Conservation (phyloP, 2,888 invertebrate species). For the Caenorhabditis becei region DNA sequence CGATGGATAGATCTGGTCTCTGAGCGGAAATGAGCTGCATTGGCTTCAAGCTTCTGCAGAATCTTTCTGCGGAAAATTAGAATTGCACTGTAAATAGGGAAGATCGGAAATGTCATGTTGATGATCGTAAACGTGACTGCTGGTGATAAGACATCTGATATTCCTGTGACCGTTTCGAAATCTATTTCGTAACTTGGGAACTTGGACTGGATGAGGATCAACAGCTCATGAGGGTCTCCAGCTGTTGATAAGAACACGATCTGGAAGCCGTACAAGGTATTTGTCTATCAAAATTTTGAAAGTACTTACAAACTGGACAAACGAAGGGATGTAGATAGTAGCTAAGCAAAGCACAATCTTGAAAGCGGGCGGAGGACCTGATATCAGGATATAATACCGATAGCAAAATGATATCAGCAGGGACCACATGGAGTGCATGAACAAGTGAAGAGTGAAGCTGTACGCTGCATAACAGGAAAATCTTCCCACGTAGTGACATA, state of each 20-base stretch:
- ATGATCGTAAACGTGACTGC: conserved; percentile 33
- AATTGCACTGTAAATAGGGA: conserved; percentile 47
- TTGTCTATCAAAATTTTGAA: neutral
- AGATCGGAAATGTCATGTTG: conserved; percentile 40
- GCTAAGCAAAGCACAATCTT: conserved; percentile 12
- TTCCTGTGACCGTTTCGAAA: conserved; percentile 28
- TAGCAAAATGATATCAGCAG: conserved; percentile 39
- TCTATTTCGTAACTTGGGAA: conserved; percentile 43
- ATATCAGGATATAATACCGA: conserved; percentile 38
- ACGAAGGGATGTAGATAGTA: conserved; percentile 37
- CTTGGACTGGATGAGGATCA: conserved; percentile 15
- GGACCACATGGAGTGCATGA: conserved; percentile 47
- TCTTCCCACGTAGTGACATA: conserved; percentile 16
- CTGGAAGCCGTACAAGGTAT: neutral
- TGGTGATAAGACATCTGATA: conserved; percentile 33
- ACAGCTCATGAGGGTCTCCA: conserved; percentile 24
- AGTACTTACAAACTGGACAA: conserved; percentile 21
- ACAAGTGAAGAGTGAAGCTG: conserved; percentile 42
- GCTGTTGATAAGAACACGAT: conserved; percentile 35
- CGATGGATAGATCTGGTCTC: conserved; percentile 46
- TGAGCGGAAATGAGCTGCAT: conserved; percentile 30
- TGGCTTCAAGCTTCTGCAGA: conserved; percentile 13
- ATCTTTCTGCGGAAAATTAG: conserved; percentile 39
- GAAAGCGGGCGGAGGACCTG: conserved; percentile 1
- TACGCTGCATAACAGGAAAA: conserved; percentile 27